Base-by-base conservation (phyloP, 2,888 invertebrate species). In the Dicyrtomina minuta region DNA sequence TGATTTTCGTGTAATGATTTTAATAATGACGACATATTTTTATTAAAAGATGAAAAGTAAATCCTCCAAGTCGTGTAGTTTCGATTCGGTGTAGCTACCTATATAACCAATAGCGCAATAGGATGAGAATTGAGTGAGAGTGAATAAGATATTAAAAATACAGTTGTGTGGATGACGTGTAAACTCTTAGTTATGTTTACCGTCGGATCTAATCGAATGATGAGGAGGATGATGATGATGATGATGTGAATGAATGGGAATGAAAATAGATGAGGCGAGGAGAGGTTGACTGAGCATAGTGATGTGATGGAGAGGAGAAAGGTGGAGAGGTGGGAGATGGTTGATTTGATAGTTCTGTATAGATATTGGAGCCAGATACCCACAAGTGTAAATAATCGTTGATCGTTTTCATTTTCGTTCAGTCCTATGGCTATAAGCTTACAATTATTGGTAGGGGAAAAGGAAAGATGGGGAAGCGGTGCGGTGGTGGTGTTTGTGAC, bases 171-270 rank as follows among this genome's bases (percentile, higher is more conserved):
- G n/a, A 26, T 56, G 56, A 26, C n/a, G 56, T 58, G 39, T 55
- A 55, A n/a, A n/a, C n/a, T 17, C n/a, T 56, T 8, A 26, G 2
- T 17, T 43, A 60, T n/a, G n/a, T 60, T 60, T 60, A 60, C 55
- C 41, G 60, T 13, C 20, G 60, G 60, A 24, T 20, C 60, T 60
- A 22, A 60, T 60, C 43, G 60, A 60, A 60, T 60, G 27, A 58
- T 58, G 58, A 58, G 27, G 58, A 58, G 27, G 60, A 41, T 60
- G 59, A 59, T 39, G 60, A 44, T 60, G 60, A 60, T 43, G 43
- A 61, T 61, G 26, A 61, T 61, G 26, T 44, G 26, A 46, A 61
- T 61, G 61, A 61, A 61, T 61, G 44, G 61, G 15, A 39, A 15
- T 26, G 15, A 27, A 55, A 27, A 55, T 55, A 24, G 27, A 51